Percentiles rank a stretch among this genome's conserved stretches.
phyloP scores from a whole-genome alignment of 2,888 invertebrate species.

The Campoplex capitator region DNA sequence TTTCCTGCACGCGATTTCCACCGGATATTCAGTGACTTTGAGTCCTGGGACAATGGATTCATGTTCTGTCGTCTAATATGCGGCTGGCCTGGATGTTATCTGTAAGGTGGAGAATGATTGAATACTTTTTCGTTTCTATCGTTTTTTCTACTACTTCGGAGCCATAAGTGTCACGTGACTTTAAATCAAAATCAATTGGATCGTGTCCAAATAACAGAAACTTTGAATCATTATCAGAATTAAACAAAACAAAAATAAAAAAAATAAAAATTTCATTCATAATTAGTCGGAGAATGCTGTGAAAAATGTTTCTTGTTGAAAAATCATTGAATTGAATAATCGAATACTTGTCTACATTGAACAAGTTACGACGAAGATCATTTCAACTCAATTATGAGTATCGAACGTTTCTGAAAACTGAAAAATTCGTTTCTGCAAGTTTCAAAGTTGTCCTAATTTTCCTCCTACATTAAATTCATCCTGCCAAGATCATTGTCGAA shows the following conservation, averaged over 20 bases:
- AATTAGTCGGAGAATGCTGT: neutral
- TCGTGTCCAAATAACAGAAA: neutral
- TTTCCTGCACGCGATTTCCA: conserved; percentile 66
- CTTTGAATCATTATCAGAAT: neutral
- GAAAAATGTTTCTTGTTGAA: neutral
- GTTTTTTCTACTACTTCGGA: conserved; percentile 2
- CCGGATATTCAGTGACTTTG: conserved; percentile 4
- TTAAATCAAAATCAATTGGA: neutral
- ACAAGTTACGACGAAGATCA: too few relatives aligned
- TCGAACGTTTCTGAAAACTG: too few relatives aligned
- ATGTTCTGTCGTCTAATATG: conserved; percentile 1
- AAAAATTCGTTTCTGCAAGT: neutral
- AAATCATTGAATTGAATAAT: too few relatives aligned
- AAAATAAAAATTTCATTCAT: neutral
- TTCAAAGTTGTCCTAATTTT: neutral
- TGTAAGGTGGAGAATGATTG: conserved; percentile 15
- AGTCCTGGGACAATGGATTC: conserved; percentile 17
- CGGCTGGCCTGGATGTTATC: neutral
- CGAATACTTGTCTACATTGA: too few relatives aligned
- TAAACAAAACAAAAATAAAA: neutral
- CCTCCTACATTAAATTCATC: neutral
- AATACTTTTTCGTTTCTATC: neutral
- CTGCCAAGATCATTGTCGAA: neutral
- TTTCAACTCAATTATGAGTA: too few relatives aligned
- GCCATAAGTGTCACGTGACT: neutral